Base-by-base conservation (phyloP, 92 coral and sea anemone species). In the Bergia puertoricense region DNA sequence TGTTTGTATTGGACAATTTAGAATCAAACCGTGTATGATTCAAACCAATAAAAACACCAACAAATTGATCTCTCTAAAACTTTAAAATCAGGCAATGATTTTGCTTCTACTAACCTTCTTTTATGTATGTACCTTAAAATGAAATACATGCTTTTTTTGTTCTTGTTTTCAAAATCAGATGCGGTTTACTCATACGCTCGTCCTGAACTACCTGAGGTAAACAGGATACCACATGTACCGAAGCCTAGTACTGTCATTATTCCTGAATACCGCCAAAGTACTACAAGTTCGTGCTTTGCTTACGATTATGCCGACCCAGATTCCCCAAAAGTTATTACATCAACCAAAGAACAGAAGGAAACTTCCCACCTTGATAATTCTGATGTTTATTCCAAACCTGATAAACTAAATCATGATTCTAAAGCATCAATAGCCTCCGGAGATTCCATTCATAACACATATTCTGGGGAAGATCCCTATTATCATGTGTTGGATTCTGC, bases 231-330 rank as follows among this genome's bases (percentile, higher is more conserved):
- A 16, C 87, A 46, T 36, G 22, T 18, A 46, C 67, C 79, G 4
- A 71, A 13, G 22, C 67, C 37, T 45, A 6, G 23, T 14, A 5
- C 23, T 3, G 66, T 10, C 23, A 84, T 9, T 0, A 44, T 4
- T 43, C 62, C 77, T n/a, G 77, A 46, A 36, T 44, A 22, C 40
- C 86, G 86, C 65, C 14, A 68, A 9, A 83, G 86, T 43, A 20
- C 10, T 6, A 40, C 86, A 30, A 83, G 86, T 44, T 82, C 76
- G 1, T 15, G 74, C 43, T 65, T 66, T 77, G 46, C 41, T 45
- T 23, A 45, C 74, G 86, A 83, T 23, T 83, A 83, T 13, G 86
- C 86, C 6, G 77, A 45, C 38, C 86, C 86, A 8, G 86, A 83
- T 20, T 83, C 86, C 20, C 86, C 86, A 43, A n/a, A n/a, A 0